Evolutionary conservation across 2,797 vertebrate species (phyloP).

Genomic region (Discoglossus pictus): DNA sequence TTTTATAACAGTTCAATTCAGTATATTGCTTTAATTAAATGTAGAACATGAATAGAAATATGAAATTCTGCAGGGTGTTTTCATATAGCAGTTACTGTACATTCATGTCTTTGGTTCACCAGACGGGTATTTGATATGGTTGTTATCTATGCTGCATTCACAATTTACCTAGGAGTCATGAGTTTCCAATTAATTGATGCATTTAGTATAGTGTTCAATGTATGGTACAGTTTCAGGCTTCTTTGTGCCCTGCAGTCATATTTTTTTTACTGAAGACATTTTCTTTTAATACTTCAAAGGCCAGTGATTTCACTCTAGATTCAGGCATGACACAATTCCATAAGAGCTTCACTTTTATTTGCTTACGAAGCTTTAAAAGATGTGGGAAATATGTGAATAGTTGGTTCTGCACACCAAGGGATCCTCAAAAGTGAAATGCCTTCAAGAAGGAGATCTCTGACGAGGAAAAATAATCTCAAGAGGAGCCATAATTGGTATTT

Average conservation of each 20-base stretch:
- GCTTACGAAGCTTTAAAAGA: slow-evolving; percentile 43
- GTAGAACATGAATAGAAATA: neutral
- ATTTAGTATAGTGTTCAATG: slow-evolving; percentile 38
- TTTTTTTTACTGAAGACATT: slow-evolving; percentile 47
- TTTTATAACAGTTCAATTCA: neutral
- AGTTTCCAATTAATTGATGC: slow-evolving; percentile 16
- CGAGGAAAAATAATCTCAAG: slow-evolving; percentile 35
- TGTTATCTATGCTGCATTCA: neutral
- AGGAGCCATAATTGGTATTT: slow-evolving; percentile 44
- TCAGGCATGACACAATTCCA: slow-evolving; percentile 44
- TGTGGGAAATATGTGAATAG: slow-evolving; percentile 21
- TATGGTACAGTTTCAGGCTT: slow-evolving; percentile 10
- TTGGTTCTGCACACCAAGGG: slow-evolving; percentile 21
- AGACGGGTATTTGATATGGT: slow-evolving; percentile 5
- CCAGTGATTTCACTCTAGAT: slow-evolving; percentile 51
- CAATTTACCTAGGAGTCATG: slow-evolving; percentile 6
- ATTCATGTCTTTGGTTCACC: slow-evolving; percentile 5
- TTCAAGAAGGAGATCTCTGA: slow-evolving; percentile 44
- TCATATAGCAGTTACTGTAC: neutral
- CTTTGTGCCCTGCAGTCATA: slow-evolving; percentile 24
- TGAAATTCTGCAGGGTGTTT: neutral
- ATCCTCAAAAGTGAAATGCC: slow-evolving; percentile 46
- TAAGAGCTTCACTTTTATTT: slow-evolving; percentile 39
- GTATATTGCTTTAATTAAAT: slow-evolving; percentile 1
- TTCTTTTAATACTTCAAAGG: slow-evolving; percentile 55